These are phyloP conservation scores for Callocephalon fimbriatum DNA, from an alignment of 2,113 vertebrate genomes.

Conservation along the genomic window DNA sequence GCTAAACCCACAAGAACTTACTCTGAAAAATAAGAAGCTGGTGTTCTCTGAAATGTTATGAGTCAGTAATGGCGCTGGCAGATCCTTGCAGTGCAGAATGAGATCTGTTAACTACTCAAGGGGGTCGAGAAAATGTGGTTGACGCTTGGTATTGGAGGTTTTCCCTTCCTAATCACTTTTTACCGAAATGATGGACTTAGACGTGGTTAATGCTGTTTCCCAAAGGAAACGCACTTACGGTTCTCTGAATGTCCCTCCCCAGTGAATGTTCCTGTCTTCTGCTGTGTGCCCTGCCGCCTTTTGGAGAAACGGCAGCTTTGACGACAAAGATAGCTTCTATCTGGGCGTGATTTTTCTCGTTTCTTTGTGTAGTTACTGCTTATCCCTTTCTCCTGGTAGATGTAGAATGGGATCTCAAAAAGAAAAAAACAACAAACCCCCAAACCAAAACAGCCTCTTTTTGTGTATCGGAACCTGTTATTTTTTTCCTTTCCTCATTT, in stretches of 20 bases:
- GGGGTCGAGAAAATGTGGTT: neutral
- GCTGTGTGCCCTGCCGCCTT: neutral
- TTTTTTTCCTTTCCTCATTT: neutral
- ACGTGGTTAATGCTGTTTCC: neutral
- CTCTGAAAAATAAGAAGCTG: neutral
- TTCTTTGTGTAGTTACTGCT: neutral
- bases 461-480: neutral
- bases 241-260: neutral
- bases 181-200: neutral
- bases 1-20: neutral
- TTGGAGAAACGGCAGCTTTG: neutral
- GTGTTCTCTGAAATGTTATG: neutral
- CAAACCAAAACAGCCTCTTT: neutral
- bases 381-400: neutral
- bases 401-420: neutral
- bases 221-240: neutral
- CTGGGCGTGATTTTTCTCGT: neutral
- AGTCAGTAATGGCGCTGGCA: neutral
- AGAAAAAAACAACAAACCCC: neutral
- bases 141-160: neutral
- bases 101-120: neutral
- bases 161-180: neutral
- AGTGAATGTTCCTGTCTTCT: neutral
- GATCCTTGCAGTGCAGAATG: neutral
- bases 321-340: neutral